Evolutionary conservation across 1,140 invertebrate genomes (phyloP).

Genomic region (Euschistus heros): DNA sequence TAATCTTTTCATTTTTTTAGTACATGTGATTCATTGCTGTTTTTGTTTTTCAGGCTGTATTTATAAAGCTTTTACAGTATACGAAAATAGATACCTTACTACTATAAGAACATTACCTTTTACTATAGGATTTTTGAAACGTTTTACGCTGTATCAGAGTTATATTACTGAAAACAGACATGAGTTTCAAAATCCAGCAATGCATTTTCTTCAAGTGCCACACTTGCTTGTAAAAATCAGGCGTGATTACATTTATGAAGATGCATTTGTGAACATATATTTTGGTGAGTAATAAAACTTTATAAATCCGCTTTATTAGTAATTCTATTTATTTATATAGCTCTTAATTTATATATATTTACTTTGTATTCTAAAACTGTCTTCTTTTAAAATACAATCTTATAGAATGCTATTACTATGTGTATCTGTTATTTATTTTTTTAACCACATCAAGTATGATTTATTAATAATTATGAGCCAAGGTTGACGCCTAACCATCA

Average conservation of each 20-base stretch:
- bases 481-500: no score
- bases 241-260: slow-evolving; percentile 90
- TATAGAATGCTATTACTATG: no score
- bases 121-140: slow-evolving; percentile 77
- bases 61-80: slow-evolving; percentile 67
- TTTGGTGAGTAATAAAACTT: slow-evolving; percentile 77
- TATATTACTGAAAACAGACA: slow-evolving; percentile 58
- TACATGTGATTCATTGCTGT: no score
- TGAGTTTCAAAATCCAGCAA: slow-evolving; percentile 58
- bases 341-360: no score
- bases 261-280: slow-evolving; percentile 90
- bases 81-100: slow-evolving; percentile 76
- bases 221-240: slow-evolving; percentile 71
- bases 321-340: no score
- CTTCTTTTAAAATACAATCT: no score
- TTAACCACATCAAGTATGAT: no score
- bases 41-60: slow-evolving; percentile 32
- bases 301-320: no score
- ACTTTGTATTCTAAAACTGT: no score
- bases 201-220: slow-evolving; percentile 62
- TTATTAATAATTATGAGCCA: no score
- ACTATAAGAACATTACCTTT: slow-evolving; percentile 88
- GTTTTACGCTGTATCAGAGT: slow-evolving; percentile 76
- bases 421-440: no score
- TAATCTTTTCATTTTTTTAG: no score